Evolutionary conservation across 2,888 invertebrate genomes (phyloP).

Genomic region (Pristionchus entomophagus): DNA sequence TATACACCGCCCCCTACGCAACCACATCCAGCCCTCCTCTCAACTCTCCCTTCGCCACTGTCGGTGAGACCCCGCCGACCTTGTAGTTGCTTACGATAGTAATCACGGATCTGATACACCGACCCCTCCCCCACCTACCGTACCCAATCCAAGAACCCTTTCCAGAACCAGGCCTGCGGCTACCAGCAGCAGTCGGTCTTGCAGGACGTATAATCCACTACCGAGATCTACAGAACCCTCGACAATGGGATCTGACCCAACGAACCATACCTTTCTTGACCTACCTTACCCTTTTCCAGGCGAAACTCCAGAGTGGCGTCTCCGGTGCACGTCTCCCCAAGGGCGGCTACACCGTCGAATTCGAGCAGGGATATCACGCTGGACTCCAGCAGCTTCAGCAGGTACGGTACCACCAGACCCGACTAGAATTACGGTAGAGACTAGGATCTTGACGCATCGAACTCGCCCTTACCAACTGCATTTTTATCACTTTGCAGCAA

Average conservation of each 20-base stretch:
- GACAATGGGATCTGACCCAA: neutral
- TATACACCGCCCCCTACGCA: too few relatives aligned
- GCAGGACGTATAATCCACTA: neutral
- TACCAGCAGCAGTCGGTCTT: neutral
- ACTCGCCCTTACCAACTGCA: too few relatives aligned
- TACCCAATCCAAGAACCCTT: neutral
- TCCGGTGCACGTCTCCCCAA: neutral
- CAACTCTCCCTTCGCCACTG: too few relatives aligned
- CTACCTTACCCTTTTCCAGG: neutral
- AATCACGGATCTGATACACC: too few relatives aligned
- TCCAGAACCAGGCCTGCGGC: conserved; percentile 29
- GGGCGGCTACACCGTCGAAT: neutral
- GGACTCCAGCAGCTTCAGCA: neutral
- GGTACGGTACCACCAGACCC: neutral
- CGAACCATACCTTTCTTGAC: neutral
- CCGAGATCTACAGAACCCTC: neutral
- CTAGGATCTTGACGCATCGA: too few relatives aligned
- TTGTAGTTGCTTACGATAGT: too few relatives aligned
- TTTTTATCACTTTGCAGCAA: too few relatives aligned
- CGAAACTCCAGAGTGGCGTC: neutral
- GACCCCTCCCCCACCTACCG: too few relatives aligned
- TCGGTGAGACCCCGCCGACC: too few relatives aligned
- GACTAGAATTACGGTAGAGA: too few relatives aligned
- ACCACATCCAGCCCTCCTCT: too few relatives aligned
- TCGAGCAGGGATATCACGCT: neutral